Conservation (phyloP, 2,797 vertebrate species). For the Cynodonichthys magdalenae region DNA sequence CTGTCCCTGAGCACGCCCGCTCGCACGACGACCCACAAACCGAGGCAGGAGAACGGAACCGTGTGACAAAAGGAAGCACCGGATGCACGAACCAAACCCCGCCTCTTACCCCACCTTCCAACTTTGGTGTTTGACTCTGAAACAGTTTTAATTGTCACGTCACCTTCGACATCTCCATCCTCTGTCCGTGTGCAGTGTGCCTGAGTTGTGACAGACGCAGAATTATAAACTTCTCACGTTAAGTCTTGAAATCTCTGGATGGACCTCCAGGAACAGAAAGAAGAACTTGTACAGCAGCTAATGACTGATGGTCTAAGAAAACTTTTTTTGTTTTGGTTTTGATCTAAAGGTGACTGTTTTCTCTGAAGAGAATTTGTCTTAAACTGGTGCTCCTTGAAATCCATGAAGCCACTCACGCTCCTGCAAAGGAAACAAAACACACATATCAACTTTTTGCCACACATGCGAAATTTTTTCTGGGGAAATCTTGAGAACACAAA, state of each 20-base stretch:
- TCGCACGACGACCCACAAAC: conserved; percentile 88
- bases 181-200: conserved; percentile 74
- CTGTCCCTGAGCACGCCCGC: conserved; percentile 89
- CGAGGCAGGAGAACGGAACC: conserved; percentile 91
- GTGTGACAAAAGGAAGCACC: conserved; percentile 82
- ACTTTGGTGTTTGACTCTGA: conserved; percentile 70
- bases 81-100: conserved; percentile 63
- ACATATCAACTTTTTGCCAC: conserved; percentile 47
- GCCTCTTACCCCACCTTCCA: conserved; percentile 39
- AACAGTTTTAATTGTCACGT: conserved; percentile 64
- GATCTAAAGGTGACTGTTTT: conserved; percentile 68
- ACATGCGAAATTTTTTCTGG: conserved; percentile 46
- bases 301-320: conserved; percentile 45
- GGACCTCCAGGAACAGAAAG: conserved; percentile 51
- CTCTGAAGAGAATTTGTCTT: conserved; percentile 74
- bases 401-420: conserved; percentile 54
- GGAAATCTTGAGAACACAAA: conserved; percentile 53
- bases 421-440: conserved; percentile 27
- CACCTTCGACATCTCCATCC: conserved; percentile 56
- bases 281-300: conserved; percentile 53
- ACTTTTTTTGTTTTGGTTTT: conserved; percentile 48
- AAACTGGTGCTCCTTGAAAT: conserved; percentile 82
- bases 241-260: conserved; percentile 33
- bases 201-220: conserved; percentile 66
- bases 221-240: conserved; percentile 55